Evolutionary conservation across 2,888 invertebrate species (phyloP), one percentile per base, ranked within the genome.

Genomic region (Boloria selene): DNA sequence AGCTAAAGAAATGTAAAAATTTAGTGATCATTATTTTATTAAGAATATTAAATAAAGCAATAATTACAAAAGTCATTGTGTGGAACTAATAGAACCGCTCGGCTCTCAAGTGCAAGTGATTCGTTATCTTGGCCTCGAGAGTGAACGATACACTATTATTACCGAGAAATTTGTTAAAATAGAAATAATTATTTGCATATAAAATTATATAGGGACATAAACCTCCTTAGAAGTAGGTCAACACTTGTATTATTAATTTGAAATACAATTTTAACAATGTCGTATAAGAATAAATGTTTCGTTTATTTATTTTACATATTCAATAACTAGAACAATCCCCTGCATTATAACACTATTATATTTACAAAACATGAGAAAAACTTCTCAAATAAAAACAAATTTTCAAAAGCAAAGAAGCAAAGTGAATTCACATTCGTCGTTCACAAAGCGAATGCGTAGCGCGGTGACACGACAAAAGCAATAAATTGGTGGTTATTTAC

Each of bases 401-500:
- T 53, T 38, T 53, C 3, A 52, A 6, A 52, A n/a, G n/a, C 6
- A n/a, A 26, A 7, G 14, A 7, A 52, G 26, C 26, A 13, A 44
- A 44, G 1, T 18, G 16, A 55, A 31, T 58, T 47, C 22, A 58
- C 45, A 58, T 45, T 45, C n/a, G 58, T 26, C 58, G 22, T 45
- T 47, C 26, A 58, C 45, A 58, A 56, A 58, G n/a, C n/a, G n/a
- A 13, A 26, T 10, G 13, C n/a, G 45, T 13, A 5, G 58, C 58
- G 18, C 47, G 6, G 52, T 50, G 17, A 17, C 59, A 31, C 50
- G 50, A 61, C 65, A 54, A 62, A 59, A 54, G 51, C 62, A 31
- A 63, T 68, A 68, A 68, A 68, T 60, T 31, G 31, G n/a, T 50
- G 56, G 49, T 63, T 55, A 61, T 22, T 22, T 22, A 22, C 22